Base-by-base conservation (phyloP, 2,888 invertebrate species). In the Brachyptera risi region DNA sequence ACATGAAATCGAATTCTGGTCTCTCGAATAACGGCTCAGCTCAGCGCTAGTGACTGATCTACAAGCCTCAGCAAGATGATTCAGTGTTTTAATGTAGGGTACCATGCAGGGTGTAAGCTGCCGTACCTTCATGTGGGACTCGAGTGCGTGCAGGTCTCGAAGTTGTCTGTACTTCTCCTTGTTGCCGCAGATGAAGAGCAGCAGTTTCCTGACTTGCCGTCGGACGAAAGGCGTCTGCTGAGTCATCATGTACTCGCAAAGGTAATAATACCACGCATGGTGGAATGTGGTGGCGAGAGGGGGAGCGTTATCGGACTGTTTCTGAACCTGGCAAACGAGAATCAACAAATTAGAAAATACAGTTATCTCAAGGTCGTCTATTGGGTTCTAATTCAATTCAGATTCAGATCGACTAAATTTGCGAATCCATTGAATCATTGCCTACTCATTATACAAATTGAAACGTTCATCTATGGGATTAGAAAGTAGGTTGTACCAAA, bases 161-260 rank as follows among this genome's bases (percentile, higher is more conserved):
- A 95, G 79, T 72, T 95, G 92, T 0, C 97, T 84, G 78, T 98
- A 98, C 59, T 93, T 92, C 69, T 98, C 97, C 72, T 96, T 95
- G 59, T 91, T 94, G 21, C 96, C 96, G 73, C 96, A 96, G 67
- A 97, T 87, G 69, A 94, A 89, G 67, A 97, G 80, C 17, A 98
- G 75, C 17, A 98, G 78, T 76, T 97, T 97, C 58, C 97, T 85
- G 0, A 92, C 91, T 82, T 96, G 96, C 68, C 96, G 84, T 63
- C 84, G 82, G 1, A 91, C 86, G 69, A 86, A 86, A 7, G 96
- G 92, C n/a, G 94, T 92, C 72, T 92, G 91, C 67, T 89, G 88
- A 56, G 91, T 88, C 92, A 96, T 95, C 91, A 95, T 92, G 72
- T 94, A 95, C 72, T 95, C 94, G 76, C 95, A 95, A 2, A 96